phyloP scores from a whole-genome alignment of 2,113 vertebrate genomes.

The Zapus hudsonius region DNA sequence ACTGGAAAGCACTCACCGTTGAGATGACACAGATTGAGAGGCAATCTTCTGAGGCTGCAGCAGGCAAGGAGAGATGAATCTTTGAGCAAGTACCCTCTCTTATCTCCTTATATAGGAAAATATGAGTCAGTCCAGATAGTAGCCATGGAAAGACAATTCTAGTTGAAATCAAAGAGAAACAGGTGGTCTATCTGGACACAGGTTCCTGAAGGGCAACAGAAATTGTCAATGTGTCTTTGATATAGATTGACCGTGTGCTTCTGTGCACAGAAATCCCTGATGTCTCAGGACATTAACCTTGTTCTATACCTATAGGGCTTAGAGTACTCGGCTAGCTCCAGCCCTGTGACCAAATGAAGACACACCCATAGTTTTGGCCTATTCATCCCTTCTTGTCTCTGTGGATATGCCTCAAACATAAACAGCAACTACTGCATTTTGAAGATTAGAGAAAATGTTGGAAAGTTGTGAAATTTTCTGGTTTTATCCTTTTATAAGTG shows the following conservation, averaged over 20 bases:
- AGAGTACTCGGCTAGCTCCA: not conserved
- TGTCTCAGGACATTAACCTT: not conserved
- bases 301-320: not conserved
- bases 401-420: not conserved
- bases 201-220: not conserved
- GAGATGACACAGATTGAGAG: not conserved
- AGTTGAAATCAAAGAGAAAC: not conserved
- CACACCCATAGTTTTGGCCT: not conserved
- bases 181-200: not conserved
- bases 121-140: too few relatives aligned
- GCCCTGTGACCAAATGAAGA: not conserved
- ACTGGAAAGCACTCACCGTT: not conserved
- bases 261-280: not conserved
- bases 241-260: not conserved
- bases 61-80: not conserved
- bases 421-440: too few relatives aligned
- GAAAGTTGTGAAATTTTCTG: not conserved
- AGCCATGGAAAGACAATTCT: not conserved
- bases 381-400: not conserved
- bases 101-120: not conserved
- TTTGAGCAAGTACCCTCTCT: not conserved
- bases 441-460: not conserved
- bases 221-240: not conserved
- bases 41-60: not conserved
- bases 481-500: not conserved